Percentiles rank a stretch among this genome's conserved stretches.
These are phyloP conservation scores for Coenonympha arcania DNA, from an alignment of 2,888 invertebrate genomes.

Conservation along the genomic window DNA sequence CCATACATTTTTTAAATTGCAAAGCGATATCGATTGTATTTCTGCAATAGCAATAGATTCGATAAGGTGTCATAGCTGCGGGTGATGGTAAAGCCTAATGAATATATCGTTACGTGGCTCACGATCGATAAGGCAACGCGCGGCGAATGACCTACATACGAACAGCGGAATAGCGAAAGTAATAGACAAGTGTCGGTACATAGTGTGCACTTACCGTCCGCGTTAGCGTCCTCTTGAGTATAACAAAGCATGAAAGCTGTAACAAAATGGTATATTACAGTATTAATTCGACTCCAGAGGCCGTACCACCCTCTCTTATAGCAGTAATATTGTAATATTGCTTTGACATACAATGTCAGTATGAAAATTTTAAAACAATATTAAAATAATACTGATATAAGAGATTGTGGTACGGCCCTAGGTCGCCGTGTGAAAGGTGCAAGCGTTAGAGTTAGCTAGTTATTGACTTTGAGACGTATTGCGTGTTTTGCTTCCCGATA, in stretches of 20 bases:
- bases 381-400: too few relatives aligned
- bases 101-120: too few relatives aligned
- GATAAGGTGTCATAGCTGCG: too few relatives aligned
- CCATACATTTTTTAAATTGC: too few relatives aligned
- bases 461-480: background rate
- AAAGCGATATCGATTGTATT: too few relatives aligned
- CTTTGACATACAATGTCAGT: too few relatives aligned
- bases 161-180: conserved; percentile 58
- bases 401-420: too few relatives aligned
- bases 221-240: conserved; percentile 91
- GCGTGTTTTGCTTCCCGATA: background rate
- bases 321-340: too few relatives aligned
- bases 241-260: conserved; percentile 96
- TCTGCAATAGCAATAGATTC: too few relatives aligned
- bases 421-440: background rate
- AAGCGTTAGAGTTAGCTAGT: conserved; percentile 4
- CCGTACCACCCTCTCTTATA: too few relatives aligned
- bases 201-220: conserved; percentile 82
- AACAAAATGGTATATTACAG: conserved; percentile 72
- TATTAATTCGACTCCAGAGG: conserved; percentile 7
- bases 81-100: too few relatives aligned
- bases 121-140: conserved; percentile 31
- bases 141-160: conserved; percentile 50
- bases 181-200: conserved; percentile 32
- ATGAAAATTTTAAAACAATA: too few relatives aligned